These are phyloP conservation scores for Heliocidaris erythrogramma DNA, from an alignment of 35 echinoderm and acorn worm genomes.

Conservation along the genomic window DNA sequence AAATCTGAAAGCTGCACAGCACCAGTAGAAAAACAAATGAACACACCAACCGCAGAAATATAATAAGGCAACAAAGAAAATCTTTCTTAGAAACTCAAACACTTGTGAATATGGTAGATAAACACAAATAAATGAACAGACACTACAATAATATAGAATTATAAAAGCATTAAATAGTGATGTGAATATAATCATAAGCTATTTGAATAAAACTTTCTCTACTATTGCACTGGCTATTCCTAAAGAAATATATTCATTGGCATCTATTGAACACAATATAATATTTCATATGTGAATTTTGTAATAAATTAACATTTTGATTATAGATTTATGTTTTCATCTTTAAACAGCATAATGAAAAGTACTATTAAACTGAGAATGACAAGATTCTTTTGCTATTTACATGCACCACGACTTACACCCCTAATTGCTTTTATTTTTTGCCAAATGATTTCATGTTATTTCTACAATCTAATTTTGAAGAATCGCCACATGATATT, in stretches of 20 bases:
- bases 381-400: too few species aligned
- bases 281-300: too few species aligned
- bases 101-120: not conserved
- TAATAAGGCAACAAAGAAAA: not conserved
- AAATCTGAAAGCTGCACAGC: not conserved
- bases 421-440: too few species aligned
- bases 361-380: too few species aligned
- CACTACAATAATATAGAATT: not conserved
- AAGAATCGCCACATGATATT: too few species aligned
- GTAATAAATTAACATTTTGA: too few species aligned
- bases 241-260: not conserved
- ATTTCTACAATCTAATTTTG: too few species aligned
- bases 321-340: too few species aligned
- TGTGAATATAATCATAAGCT: not conserved
- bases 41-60: not conserved
- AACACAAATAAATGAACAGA: not conserved
- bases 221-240: not conserved
- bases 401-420: too few species aligned
- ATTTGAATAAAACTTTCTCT: not conserved
- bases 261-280: not conserved
- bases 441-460: too few species aligned
- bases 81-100: not conserved
- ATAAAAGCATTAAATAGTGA: not conserved
- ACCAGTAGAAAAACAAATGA: not conserved
- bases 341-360: too few species aligned